A percentile compares a stretch with the other conserved stretches of the same genome.
Conservation (phyloP, 2,797 vertebrate genomes). For the Vireo griseus region DNA sequence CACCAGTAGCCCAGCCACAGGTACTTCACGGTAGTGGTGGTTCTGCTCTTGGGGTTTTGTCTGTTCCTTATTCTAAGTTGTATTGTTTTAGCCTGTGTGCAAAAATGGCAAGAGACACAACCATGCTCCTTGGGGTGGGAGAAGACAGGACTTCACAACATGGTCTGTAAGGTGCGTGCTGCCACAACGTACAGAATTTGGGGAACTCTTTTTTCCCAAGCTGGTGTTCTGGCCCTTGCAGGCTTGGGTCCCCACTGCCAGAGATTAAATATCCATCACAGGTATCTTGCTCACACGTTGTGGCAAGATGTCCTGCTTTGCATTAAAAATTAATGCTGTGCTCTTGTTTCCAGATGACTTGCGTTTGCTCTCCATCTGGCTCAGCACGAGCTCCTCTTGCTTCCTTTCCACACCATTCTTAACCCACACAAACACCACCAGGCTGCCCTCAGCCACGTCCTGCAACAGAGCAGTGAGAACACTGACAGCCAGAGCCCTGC, state of each 20-base stretch:
- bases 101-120: not conserved
- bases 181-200: not conserved
- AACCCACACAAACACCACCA: not conserved
- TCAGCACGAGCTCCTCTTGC: not conserved
- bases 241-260: not conserved
- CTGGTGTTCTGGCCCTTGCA: not conserved
- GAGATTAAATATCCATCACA: not conserved
- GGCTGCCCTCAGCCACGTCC: not conserved
- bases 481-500: not conserved
- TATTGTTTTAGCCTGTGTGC: not conserved
- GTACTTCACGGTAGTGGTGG: not conserved
- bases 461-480: not conserved
- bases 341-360: conserved; percentile 12
- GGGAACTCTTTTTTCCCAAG: not conserved
- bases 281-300: not conserved
- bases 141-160: not conserved
- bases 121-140: rapidly evolving
- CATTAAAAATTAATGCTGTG: conserved; percentile 42
- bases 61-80: not conserved
- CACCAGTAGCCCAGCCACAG: not conserved
- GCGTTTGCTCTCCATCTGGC: not conserved
- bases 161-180: rapidly evolving
- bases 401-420: not conserved
- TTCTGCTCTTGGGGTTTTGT: not conserved
- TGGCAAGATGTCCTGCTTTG: conserved; percentile 16